Conservation (phyloP, 1,140 invertebrate genomes). For the Drosophila mayri region DNA sequence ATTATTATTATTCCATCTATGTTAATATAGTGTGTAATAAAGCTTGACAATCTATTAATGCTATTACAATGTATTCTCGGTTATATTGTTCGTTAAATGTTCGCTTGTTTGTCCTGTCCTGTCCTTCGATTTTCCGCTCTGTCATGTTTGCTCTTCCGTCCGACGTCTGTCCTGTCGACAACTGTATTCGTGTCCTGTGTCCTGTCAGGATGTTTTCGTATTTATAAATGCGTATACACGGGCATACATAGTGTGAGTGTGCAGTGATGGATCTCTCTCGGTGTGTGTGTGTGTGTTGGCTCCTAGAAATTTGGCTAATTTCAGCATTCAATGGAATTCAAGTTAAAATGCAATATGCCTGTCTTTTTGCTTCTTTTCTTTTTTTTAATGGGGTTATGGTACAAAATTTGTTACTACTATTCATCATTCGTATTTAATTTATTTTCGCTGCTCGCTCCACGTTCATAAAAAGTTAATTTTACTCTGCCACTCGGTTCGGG, state of each 20-base stretch:
- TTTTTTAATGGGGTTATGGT: conserved; percentile 47
- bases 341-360: conserved; percentile 60
- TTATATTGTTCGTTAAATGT: conserved; percentile 58
- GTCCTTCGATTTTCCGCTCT: conserved; percentile 35
- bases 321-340: conserved; percentile 45
- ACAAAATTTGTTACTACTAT: conserved; percentile 56
- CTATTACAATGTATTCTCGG: conserved; percentile 67
- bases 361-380: neutral
- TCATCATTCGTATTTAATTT: conserved; percentile 64
- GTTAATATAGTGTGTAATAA: conserved; percentile 80
- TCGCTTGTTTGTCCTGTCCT: conserved; percentile 27
- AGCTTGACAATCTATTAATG: conserved; percentile 83
- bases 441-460: conserved; percentile 35
- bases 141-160: conserved; percentile 42
- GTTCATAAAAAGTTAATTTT: conserved; percentile 64
- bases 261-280: conserved; percentile 20
- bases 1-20: conserved; percentile 72
- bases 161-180: conserved; percentile 21
- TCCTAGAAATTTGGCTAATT: conserved; percentile 56
- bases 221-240: conserved; percentile 45
- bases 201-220: conserved; percentile 49
- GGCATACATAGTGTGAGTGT: conserved; percentile 22
- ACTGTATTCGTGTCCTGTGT: conserved; percentile 36
- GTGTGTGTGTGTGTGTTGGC: conserved; percentile 21
- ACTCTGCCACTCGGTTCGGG: neutral